Percentiles rank a stretch among this genome's conserved stretches.
Evolutionary conservation across 2,797 vertebrate genomes (phyloP).

Genomic region (Enteromius viviparus): DNA sequence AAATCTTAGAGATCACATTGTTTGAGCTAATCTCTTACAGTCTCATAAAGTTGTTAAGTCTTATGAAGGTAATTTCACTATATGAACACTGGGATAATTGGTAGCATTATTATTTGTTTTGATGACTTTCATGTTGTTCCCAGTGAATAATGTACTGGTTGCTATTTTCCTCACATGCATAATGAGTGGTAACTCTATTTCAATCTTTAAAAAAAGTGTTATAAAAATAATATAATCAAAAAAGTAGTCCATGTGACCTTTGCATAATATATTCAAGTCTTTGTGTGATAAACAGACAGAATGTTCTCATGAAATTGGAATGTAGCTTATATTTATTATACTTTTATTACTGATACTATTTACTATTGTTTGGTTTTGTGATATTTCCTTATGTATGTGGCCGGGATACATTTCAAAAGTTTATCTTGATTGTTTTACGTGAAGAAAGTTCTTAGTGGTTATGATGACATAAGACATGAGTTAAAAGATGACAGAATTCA

Average conservation of each 20-base stretch:
- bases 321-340: background rate
- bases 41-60: background rate
- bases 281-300: background rate
- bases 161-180: background rate
- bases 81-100: background rate
- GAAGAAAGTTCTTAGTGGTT: background rate
- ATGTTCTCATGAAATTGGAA: background rate
- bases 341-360: background rate
- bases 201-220: background rate
- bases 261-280: background rate
- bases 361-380: background rate
- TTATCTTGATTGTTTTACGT: background rate
- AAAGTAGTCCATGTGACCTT: background rate
- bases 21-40: background rate
- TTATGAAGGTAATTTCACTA: background rate
- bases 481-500: background rate
- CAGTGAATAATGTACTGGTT: background rate
- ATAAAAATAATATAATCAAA: background rate
- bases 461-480: background rate
- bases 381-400: background rate
- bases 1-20: constrained; percentile 48
- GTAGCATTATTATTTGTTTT: background rate
- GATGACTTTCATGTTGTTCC: background rate
- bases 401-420: background rate
- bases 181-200: background rate